Evolutionary conservation across 2,797 vertebrate species (phyloP).

Genomic region (Sebastes minor): DNA sequence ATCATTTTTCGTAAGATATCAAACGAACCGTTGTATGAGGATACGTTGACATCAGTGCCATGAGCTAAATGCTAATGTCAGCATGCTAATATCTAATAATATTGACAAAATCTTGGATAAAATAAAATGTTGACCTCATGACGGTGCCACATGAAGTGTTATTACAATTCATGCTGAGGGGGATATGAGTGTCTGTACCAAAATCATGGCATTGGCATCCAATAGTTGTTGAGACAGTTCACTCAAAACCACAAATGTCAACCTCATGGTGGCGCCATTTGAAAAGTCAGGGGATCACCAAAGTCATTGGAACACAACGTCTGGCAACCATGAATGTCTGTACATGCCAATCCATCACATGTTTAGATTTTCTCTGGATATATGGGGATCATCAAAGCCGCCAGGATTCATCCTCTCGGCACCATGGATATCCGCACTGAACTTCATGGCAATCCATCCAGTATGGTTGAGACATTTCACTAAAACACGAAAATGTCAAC

Average conservation of each 20-base stretch:
- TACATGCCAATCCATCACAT: not conserved
- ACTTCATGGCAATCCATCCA: not conserved
- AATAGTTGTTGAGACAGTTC: slow-evolving; percentile 10
- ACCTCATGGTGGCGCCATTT: not conserved
- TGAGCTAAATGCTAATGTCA: not conserved
- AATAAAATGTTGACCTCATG: not conserved
- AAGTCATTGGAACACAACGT: slow-evolving; percentile 2
- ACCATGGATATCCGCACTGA: not conserved
- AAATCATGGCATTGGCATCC: not conserved
- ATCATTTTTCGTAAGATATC: too few species aligned
- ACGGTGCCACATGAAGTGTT: not conserved
- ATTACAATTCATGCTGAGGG: too few species aligned
- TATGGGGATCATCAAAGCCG: not conserved
- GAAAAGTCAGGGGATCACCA: not conserved
- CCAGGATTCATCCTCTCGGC: too few species aligned
- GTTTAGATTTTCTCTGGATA: not conserved
- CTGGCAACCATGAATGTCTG: not conserved
- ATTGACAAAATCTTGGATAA: not conserved
- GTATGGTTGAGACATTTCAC: not conserved
- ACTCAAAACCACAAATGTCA: not conserved
- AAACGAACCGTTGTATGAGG: not conserved
- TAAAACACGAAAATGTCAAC: not conserved
- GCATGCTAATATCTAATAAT: not conserved
- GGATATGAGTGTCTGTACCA: not conserved
- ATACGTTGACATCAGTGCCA: not conserved